Evolutionary conservation across 2,797 vertebrate genomes (phyloP), one percentile per base, ranked within the genome.

Genomic region (Lepilemur septentrionalis): DNA sequence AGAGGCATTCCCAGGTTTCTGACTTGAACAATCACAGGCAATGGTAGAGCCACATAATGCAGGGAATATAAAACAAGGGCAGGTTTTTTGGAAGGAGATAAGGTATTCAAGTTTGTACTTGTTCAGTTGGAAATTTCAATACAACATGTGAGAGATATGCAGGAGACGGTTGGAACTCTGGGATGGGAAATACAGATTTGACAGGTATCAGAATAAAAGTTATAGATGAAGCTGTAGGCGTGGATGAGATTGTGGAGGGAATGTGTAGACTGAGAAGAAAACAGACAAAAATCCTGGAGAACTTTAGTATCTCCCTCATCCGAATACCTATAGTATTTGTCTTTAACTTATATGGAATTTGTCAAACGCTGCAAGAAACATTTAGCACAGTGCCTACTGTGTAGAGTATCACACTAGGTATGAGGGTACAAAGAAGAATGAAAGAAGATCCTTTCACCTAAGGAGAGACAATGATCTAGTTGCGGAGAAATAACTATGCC

Each of bases 161-260:
- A 67, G 52, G 32, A 79, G 87, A 79, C 59, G 50, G 79, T 1
- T 95, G 30, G 76, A 93, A 78, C 48, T 93, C 80, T 57, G 20
- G 12, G n/a, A 52, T 95, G 38, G 95, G 70, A 96, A 83, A 83
- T 82, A 76, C 17, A 80, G 76, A 93, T 61, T 61, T 90, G 81
- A 63, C n/a, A 91, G 48, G 30, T 65, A 43, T 59, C 28, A 80
- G 61, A 81, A 73, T 46, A 69, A 57, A 96, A 93, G 59, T 48
- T 79, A 41, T 17, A 82, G 38, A 61, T 93, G 69, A 91, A 90
- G 93, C 59, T 79, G 46, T 14, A 84, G 73, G 59, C 72, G 28
- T 93, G 55, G 85, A 61, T 57, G 23, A 84, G 69, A 89, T 30
- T 59, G 70, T 75, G 18, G 70, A 73, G 57, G 30, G 41, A 81